Percentiles rank a stretch among this genome's conserved stretches.
phyloP scores from a whole-genome alignment of 2,797 vertebrate species.

The Etheostoma nigrum region DNA sequence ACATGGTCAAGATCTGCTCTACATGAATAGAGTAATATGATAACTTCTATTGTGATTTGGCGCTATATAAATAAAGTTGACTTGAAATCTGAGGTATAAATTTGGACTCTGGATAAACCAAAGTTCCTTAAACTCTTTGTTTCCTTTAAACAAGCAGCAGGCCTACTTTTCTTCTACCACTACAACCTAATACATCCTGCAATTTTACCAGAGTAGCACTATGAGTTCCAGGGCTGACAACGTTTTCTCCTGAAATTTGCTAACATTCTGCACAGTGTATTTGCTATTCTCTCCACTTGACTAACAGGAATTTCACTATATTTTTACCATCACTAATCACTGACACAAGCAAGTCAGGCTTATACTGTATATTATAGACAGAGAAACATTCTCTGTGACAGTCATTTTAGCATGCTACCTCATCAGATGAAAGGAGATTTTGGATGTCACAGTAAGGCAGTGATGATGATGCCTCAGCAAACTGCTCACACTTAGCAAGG shows the following conservation, averaged over 20 bases:
- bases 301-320: background rate
- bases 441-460: conserved; percentile 28
- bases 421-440: conserved; percentile 58
- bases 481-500: background rate
- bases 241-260: background rate
- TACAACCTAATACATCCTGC: background rate
- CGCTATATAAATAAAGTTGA: too few species aligned
- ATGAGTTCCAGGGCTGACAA: background rate
- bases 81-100: background rate
- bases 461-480: conserved; percentile 32
- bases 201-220: background rate
- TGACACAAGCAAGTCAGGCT: background rate
- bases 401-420: conserved; percentile 33
- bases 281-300: conserved; percentile 9
- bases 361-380: background rate
- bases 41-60: too few species aligned
- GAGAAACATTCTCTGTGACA: conserved; percentile 4
- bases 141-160: background rate
- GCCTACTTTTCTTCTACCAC: background rate
- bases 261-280: background rate
- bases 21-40: too few species aligned
- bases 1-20: background rate
- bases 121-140: conserved; percentile 1
- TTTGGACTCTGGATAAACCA: background rate
- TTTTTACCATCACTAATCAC: conserved; percentile 14